Evolutionary conservation across 2,888 invertebrate species (phyloP), one percentile per base, ranked within the genome.

Genomic region (Leptopilina drosophilae): DNA sequence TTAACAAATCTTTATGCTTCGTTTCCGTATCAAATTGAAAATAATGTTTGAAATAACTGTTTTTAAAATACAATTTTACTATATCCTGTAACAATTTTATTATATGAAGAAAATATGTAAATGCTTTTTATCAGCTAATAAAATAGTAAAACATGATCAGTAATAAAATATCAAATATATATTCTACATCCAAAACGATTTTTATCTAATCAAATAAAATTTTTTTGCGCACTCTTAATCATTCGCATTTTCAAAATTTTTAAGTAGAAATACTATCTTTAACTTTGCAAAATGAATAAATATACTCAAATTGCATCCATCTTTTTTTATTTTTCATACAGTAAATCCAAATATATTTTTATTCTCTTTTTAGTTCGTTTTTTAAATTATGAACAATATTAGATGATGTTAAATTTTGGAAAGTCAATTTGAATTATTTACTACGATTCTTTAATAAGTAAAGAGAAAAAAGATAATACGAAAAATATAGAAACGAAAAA

Each of bases 71-170:
- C 15, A 15, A 59, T 20, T 15, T 62, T 20, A 5, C 59, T 59
- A 0, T 59, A 15, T 59, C 15, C 46, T 46, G 59, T 15, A 62
- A 62, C 62, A 62, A 62, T 62, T 62, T 62, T 62, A 62, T 62
- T 62, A 20, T 2, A 20, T 62, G 62, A 8, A 62, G 62, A 62
- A 62, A 62, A 62, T 62, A 62, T 62, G 62, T 20, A 62, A 62
- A 62, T 62, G 62, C 9, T 20, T 15, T 49, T 20, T 62, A 62
- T 62, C 62, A 15, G 62, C 62, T 20, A 20, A 62, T 62, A 62
- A 62, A 62, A 62, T 62, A 20, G 9, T 62, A 6, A 20, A 15
- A 15, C 20, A 49, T 11, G 49, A 20, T 2, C 0, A 9, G 62
- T 9, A 62, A 62, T 62, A 62, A 62, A 62, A 15, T 62, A 62